Conservation (phyloP, 2,113 vertebrate genomes). For the Laticauda laticaudata region DNA sequence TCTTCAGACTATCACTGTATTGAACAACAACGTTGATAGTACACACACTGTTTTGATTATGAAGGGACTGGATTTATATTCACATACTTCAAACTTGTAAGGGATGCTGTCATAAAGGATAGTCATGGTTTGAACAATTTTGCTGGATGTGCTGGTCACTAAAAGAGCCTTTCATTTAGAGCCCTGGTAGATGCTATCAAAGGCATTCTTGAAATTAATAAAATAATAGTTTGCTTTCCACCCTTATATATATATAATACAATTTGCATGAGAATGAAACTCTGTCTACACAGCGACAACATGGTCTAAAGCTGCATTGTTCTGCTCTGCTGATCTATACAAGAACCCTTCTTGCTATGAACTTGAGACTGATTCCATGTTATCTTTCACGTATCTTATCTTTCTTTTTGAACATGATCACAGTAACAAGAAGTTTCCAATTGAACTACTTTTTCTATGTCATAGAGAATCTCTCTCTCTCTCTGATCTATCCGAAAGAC, state of each 20-base stretch:
- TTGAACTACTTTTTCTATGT: background rate
- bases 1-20: background rate
- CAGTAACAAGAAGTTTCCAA: background rate
- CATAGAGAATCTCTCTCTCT: background rate
- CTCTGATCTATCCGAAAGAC: too few relatives aligned
- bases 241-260: background rate
- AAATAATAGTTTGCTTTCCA: background rate
- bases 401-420: background rate
- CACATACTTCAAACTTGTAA: background rate
- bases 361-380: background rate
- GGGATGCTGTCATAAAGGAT: background rate
- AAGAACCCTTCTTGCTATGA: background rate
- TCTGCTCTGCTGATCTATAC: background rate
- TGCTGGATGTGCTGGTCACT: background rate
- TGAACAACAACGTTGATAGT: background rate
- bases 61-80: background rate
- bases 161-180: background rate
- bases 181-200: background rate
- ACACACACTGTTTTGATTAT: background rate
- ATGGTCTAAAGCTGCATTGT: background rate
- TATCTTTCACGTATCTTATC: background rate
- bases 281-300: background rate
- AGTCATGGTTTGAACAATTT: background rate
- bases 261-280: background rate
- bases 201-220: background rate